Evolutionary conservation across 2,797 vertebrate species (phyloP).

Genomic region (Aphelocoma californica): DNA sequence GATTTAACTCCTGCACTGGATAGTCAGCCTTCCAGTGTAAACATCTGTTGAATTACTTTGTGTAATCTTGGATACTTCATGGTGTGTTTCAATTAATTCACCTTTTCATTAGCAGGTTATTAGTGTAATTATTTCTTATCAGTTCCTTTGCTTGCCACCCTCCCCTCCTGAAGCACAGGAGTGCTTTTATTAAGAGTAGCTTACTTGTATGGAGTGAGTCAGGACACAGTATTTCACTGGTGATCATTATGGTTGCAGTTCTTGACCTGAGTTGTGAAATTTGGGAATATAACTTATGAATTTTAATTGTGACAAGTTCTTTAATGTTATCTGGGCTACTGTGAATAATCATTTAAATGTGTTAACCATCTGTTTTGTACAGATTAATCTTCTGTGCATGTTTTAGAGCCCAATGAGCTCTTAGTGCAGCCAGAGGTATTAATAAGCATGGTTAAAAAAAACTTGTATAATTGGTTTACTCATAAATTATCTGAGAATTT

Average conservation of each 20-base stretch:
- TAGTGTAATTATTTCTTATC: constrained; percentile 41
- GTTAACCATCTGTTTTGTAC: background rate
- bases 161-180: background rate
- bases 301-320: constrained; percentile 14
- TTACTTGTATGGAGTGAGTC: constrained; percentile 17
- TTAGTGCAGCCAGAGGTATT: background rate
- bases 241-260: background rate
- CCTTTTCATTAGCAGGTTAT: constrained; percentile 6
- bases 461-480: background rate
- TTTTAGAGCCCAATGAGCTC: background rate
- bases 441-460: background rate
- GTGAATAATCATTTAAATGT: background rate
- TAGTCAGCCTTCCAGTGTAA: background rate
- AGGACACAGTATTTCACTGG: background rate
- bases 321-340: background rate
- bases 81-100: constrained; percentile 18
- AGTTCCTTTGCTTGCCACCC: background rate
- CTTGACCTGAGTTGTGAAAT: background rate
- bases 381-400: background rate
- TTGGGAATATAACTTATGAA: background rate
- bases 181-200: background rate
- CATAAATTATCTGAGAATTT: background rate
- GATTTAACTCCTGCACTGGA: background rate
- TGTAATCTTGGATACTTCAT: background rate
- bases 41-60: background rate